These are phyloP conservation scores for Magallana angulata DNA, from an alignment of 1,140 invertebrate genomes.

Conservation along the genomic window DNA sequence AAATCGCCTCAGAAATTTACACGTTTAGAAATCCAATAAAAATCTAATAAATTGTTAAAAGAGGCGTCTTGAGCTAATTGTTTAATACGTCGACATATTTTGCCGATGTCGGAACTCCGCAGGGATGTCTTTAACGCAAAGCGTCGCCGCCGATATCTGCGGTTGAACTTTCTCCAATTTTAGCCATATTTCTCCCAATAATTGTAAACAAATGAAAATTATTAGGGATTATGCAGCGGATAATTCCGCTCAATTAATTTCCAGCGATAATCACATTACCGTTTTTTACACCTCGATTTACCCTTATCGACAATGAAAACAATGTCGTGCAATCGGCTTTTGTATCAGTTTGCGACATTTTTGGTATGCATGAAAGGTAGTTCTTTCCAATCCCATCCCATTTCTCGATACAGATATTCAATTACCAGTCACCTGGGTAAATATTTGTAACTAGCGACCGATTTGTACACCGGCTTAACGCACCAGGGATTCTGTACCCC, in stretches of 20 bases:
- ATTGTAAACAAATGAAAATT: constrained; percentile 32
- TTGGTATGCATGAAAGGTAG: background rate
- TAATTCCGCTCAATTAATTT: constrained; percentile 15
- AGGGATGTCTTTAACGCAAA: background rate
- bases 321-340: background rate
- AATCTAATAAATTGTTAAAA: background rate
- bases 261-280: background rate
- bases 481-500: background rate
- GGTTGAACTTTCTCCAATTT: constrained; percentile 16
- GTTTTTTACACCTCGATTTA: background rate
- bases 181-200: background rate
- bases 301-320: background rate
- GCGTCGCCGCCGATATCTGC: background rate
- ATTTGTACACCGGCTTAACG: background rate
- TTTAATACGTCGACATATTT: constrained; percentile 38
- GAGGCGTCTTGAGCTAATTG: constrained; percentile 25
- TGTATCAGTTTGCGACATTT: background rate
- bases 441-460: background rate
- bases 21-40: constrained; percentile 36
- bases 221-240: background rate
- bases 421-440: constrained; percentile 32
- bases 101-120: background rate
- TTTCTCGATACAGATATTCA: constrained; percentile 19
- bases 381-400: background rate
- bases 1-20: constrained; percentile 21